Evolutionary conservation across 1,140 invertebrate species (phyloP), one percentile per base, ranked within the genome.

Genomic region (Antheraea mylitta): DNA sequence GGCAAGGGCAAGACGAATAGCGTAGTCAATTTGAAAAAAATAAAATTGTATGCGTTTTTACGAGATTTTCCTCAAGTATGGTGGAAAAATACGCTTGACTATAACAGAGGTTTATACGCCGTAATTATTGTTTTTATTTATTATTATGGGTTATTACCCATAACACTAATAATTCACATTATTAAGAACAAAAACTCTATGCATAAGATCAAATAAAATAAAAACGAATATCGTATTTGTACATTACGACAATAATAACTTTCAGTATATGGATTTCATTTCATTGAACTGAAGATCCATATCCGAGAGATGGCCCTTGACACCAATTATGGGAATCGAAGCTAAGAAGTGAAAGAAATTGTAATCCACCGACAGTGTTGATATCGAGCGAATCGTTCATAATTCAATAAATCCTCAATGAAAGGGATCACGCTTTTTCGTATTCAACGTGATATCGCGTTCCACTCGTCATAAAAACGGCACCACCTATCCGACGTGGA

Each of bases 401-500:
- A 69, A 78, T 82, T 80, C 77, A 79, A 82, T 79, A 80, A 76
- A 80, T 82, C 74, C 61, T 22, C 74, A 71, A 73, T 76, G 72
- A 78, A 79, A 83, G 67, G 74, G 71, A 81, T 77, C 75, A 78
- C 74, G 74, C 68, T 79, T 81, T 80, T 80, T 75, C 71, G 66
- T 63, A 72, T 70, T 74, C 68, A 48, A 80, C 69, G 75, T 77
- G 74, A 81, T 83, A 81, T 80, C 71, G 64, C 72, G 75, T 73
- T 75, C 74, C 71, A 69, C 67, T 76, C 70, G 71, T 81, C 74
- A 80, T 78, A 82, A 79, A 83, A 82, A 81, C 73, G 80, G 68
- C 67, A 73, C 75, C 67, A 77, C 78, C 73, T 68, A 77, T 69
- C 60, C 64, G 71, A 72, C 66, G 66, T 53, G 16, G 71, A 81